Conservation (phyloP, 2,888 invertebrate genomes). For the Sinotaia quadrata region DNA sequence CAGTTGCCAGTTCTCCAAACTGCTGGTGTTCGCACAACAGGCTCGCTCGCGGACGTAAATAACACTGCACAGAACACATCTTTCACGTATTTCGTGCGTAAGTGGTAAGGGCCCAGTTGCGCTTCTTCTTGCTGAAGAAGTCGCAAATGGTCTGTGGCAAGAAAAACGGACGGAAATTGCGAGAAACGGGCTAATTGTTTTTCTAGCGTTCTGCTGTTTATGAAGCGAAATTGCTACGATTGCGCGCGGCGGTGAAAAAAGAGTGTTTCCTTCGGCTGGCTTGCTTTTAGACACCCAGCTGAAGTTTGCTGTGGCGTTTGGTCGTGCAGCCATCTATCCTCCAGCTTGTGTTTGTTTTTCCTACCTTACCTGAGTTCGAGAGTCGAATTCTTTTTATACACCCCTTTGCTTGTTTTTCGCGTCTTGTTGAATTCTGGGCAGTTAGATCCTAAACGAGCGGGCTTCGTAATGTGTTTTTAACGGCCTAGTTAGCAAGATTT, state of each 20-base stretch:
- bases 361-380: no score
- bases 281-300: constrained; percentile 3
- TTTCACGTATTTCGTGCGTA: neutral
- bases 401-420: no score
- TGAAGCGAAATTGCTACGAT: constrained; percentile 1
- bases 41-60: neutral
- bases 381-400: no score
- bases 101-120: neutral
- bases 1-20: neutral
- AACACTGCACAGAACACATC: constrained; percentile 10
- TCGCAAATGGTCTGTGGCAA: neutral
- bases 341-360: no score
- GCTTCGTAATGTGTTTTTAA: no score
- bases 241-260: constrained; percentile 1
- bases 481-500: no score
- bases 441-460: no score
- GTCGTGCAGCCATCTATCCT: constrained; percentile 6
- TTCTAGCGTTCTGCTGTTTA: constrained; percentile 16
- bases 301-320: no score
- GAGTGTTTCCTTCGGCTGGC: neutral
- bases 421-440: no score
- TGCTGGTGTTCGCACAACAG: neutral
- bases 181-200: constrained; percentile 12
- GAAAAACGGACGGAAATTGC: constrained; percentile 14
- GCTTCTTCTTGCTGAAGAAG: neutral